Evolutionary conservation across 2,888 invertebrate species (phyloP).

Genomic region (Coecobrya sp.): DNA sequence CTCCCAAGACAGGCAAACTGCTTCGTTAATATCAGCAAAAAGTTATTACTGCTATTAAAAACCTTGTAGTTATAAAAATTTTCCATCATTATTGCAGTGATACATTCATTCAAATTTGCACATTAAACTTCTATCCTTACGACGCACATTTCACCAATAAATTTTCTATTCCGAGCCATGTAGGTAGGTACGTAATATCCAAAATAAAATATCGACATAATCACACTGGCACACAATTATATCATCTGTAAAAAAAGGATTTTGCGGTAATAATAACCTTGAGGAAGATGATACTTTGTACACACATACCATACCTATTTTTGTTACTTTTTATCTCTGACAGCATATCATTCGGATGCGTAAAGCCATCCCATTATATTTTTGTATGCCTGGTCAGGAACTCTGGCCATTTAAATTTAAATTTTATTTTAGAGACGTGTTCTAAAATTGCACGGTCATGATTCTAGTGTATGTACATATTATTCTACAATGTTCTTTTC

Average conservation of each 20-base stretch:
- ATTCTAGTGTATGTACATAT: not conserved
- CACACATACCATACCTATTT: too few species aligned
- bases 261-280: not conserved
- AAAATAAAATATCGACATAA: not conserved
- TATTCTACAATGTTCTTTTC: not conserved
- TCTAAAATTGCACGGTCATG: not conserved
- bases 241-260: not conserved
- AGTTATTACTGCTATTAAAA: constrained; percentile 23
- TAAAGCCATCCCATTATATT: not conserved
- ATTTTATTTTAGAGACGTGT: not conserved
- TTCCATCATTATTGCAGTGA: constrained; percentile 14
- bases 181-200: not conserved
- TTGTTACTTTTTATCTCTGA: not conserved
- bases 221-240: not conserved
- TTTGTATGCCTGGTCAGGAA: not conserved
- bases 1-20: constrained; percentile 6
- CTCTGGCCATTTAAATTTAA: not conserved
- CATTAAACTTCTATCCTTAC: not conserved
- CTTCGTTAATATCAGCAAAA: constrained; percentile 27
- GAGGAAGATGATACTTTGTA: not conserved
- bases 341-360: not conserved
- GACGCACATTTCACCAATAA: constrained; percentile 42
- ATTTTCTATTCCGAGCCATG: not conserved
- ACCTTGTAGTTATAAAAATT: not conserved
- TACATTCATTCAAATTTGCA: not conserved